A percentile compares a stretch with the other conserved stretches of the same genome.
phyloP scores from a whole-genome alignment of 2,113 vertebrate species.

The Lucifuga dentata region DNA sequence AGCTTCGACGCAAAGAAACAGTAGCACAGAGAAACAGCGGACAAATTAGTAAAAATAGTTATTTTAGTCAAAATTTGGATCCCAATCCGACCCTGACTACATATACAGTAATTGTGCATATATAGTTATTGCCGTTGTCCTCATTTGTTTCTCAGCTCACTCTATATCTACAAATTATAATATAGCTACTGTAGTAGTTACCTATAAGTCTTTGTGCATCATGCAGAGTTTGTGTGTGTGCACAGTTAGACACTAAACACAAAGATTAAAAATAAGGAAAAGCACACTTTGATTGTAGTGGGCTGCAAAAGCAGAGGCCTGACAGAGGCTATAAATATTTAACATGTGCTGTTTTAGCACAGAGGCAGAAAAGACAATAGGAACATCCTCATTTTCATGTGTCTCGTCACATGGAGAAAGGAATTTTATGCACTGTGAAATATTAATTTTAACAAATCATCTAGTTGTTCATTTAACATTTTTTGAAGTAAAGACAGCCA shows the following conservation, averaged over 20 bases:
- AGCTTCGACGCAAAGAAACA: too few relatives aligned
- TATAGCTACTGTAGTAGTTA: neutral
- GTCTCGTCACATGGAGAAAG: conserved; percentile 46
- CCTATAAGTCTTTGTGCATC: neutral
- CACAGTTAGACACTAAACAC: neutral
- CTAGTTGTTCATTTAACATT: conserved; percentile 33
- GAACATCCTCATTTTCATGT: conserved; percentile 73
- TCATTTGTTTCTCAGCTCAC: neutral
- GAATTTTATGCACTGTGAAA: conserved; percentile 18
- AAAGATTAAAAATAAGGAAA: conserved; percentile 38
- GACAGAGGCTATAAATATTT: conserved; percentile 83
- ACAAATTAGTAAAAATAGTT: too few relatives aligned
- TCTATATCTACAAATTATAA: neutral
- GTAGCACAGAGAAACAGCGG: too few relatives aligned
- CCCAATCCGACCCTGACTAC: too few relatives aligned
- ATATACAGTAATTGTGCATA: too few relatives aligned
- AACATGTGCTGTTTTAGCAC: conserved; percentile 75
- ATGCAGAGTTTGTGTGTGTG: neutral
- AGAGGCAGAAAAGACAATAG: conserved; percentile 66
- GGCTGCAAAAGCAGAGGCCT: conserved; percentile 69
- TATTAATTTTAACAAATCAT: conserved; percentile 10
- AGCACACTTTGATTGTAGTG: conserved; percentile 72
- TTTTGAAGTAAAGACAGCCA: conserved; percentile 19
- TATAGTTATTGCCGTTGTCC: too few relatives aligned
- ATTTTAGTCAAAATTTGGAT: too few relatives aligned